A percentile compares a stretch with the other conserved stretches of the same genome.
Evolutionary conservation across 2,797 vertebrate genomes (phyloP).

Genomic region (Acestrorhynchus altus): DNA sequence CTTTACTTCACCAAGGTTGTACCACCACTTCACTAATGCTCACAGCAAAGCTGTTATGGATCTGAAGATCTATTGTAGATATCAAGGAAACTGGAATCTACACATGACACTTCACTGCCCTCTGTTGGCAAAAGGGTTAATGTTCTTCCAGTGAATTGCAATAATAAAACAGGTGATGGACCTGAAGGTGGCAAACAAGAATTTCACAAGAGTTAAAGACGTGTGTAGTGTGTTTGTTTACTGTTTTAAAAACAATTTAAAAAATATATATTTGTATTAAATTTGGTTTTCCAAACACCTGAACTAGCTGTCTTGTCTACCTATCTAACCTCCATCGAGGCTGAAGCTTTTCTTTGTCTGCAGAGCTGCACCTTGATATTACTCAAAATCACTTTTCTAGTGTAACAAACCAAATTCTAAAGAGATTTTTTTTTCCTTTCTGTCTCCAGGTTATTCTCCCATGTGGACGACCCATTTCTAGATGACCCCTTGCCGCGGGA

Average conservation of each 20-base stretch:
- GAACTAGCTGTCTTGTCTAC: too few relatives aligned
- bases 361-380: too few relatives aligned
- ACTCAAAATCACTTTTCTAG: too few relatives aligned
- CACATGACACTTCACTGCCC: slow-evolving; percentile 56
- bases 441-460: slow-evolving; percentile 91
- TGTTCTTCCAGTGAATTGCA: neutral
- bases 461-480: slow-evolving; percentile 94
- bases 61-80: neutral
- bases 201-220: too few relatives aligned
- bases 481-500: slow-evolving; percentile 94
- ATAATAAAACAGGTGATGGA: neutral
- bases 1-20: too few relatives aligned
- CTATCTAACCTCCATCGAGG: too few relatives aligned
- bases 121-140: slow-evolving; percentile 62
- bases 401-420: too few relatives aligned
- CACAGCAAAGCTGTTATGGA: neutral
- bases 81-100: neutral
- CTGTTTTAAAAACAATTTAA: too few relatives aligned
- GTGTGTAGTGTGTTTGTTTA: neutral
- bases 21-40: neutral
- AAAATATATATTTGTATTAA: too few relatives aligned
- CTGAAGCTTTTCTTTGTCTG: too few relatives aligned
- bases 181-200: neutral
- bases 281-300: too few relatives aligned
- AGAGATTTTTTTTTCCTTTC: neutral